Conservation (phyloP, 2,113 vertebrate species). For the Austrofundulus limnaeus region DNA sequence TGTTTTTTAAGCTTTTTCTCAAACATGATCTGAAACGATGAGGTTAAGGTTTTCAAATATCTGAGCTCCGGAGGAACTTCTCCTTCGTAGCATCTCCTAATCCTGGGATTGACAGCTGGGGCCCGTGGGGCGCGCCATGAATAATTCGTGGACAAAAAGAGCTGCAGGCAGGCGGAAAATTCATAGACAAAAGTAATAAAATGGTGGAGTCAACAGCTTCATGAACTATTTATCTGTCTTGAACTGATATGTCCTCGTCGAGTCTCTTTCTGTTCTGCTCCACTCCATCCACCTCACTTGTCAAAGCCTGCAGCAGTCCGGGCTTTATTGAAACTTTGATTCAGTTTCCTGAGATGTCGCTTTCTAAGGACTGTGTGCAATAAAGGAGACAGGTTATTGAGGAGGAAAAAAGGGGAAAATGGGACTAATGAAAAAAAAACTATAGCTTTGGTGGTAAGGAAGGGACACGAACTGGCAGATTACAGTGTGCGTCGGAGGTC, state of each 20-base stretch:
- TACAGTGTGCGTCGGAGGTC: conserved; percentile 43
- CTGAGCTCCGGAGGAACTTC: conserved; percentile 35
- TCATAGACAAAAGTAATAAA: conserved; percentile 74
- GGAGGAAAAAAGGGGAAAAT: conserved; percentile 45
- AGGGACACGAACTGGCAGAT: conserved; percentile 15
- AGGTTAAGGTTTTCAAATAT: conserved; percentile 6
- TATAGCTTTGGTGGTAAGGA: conserved; percentile 38
- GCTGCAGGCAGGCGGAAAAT: conserved; percentile 62
- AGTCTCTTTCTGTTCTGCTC: conserved; percentile 51
- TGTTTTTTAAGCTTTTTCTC: no score
- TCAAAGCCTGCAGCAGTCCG: conserved; percentile 71
- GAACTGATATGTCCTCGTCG: conserved; percentile 66
- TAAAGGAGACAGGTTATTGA: conserved; percentile 76
- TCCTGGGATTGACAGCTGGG: conserved; percentile 50
- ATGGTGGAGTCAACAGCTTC: conserved; percentile 71
- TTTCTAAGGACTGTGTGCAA: conserved; percentile 75
- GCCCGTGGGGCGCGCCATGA: conserved; percentile 48
- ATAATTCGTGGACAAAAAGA: conserved; percentile 63
- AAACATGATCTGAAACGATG: no score
- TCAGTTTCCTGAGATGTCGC: conserved; percentile 74
- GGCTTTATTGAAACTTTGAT: conserved; percentile 80
- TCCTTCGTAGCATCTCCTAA: conserved; percentile 31
- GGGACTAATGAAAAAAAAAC: conserved; percentile 65
- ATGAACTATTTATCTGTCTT: conserved; percentile 77
- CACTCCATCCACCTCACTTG: conserved; percentile 64